Percentiles rank a stretch among this genome's conserved stretches.
Evolutionary conservation across 1,140 invertebrate species (phyloP).

Genomic region (Papilio polytes): DNA sequence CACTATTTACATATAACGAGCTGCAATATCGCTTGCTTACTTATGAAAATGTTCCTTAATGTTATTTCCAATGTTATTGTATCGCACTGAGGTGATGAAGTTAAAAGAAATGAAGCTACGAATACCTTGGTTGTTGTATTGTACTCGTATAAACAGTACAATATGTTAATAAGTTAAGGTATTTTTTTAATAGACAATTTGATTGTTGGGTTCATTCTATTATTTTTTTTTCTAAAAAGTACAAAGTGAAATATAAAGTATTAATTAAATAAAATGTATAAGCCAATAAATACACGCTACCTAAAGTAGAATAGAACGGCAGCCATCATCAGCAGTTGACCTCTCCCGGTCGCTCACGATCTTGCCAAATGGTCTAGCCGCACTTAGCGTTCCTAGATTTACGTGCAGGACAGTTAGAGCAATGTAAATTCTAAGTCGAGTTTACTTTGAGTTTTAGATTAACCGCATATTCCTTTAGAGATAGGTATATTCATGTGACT

Average conservation of each 20-base stretch:
- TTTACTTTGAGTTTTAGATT: conserved; percentile 20
- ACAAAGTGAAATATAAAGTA: neutral
- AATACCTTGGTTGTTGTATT: neutral
- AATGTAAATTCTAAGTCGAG: conserved; percentile 5
- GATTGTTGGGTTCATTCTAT: too few relatives aligned
- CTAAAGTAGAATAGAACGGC: neutral
- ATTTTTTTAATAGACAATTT: too few relatives aligned
- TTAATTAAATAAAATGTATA: neutral
- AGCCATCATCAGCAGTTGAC: too few relatives aligned
- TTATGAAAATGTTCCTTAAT: neutral
- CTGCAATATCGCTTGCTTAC: neutral
- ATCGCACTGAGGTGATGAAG: neutral
- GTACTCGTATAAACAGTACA: neutral
- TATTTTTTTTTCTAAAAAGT: too few relatives aligned
- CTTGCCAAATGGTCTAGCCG: neutral
- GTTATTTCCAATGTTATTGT: neutral
- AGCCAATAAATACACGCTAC: neutral
- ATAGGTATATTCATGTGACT: neutral
- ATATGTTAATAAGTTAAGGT: neutral
- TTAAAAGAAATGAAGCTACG: neutral
- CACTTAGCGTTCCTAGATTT: conserved; percentile 11
- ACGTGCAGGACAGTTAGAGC: conserved; percentile 1
- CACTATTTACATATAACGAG: neutral
- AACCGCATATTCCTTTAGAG: neutral
- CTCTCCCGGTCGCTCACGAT: conserved; percentile 1